Evolutionary conservation across 2,888 invertebrate species (phyloP).

Genomic region (Agrotis exclamationis): DNA sequence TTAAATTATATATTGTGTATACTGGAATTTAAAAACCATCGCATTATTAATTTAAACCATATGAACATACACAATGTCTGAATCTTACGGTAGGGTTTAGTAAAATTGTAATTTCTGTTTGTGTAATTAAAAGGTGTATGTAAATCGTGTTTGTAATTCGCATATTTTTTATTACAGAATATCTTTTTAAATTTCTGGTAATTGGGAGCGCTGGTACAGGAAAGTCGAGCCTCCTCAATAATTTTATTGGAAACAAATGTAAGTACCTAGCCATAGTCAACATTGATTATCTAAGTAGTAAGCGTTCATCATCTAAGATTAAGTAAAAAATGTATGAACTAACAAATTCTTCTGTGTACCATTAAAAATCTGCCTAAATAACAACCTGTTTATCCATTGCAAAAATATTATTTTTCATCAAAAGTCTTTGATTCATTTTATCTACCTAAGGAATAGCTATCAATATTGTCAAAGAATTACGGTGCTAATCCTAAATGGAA

Average conservation of each 20-base stretch:
- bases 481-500: no score
- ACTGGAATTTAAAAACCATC: slow-evolving; percentile 1
- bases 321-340: neutral
- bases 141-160: neutral
- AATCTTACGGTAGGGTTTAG: slow-evolving; percentile 49
- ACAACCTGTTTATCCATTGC: no score
- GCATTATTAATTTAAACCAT: neutral
- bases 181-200: slow-evolving; percentile 96
- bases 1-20: slow-evolving; percentile 17
- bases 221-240: slow-evolving; percentile 95
- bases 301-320: no score
- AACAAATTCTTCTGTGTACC: neutral
- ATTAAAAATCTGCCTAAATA: no score
- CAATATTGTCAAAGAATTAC: no score
- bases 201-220: slow-evolving; percentile 96
- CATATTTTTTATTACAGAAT: slow-evolving; percentile 91
- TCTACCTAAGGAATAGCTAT: no score
- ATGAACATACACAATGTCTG: slow-evolving; percentile 45
- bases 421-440: no score
- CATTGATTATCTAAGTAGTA: neutral
- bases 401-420: no score
- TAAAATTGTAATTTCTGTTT: slow-evolving; percentile 24
- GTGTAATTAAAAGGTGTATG: neutral
- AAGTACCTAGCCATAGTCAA: slow-evolving; percentile 83
- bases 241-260: slow-evolving; percentile 97